Conservation (phyloP, 1,140 invertebrate genomes). For the Archegozetes longisetosus region DNA sequence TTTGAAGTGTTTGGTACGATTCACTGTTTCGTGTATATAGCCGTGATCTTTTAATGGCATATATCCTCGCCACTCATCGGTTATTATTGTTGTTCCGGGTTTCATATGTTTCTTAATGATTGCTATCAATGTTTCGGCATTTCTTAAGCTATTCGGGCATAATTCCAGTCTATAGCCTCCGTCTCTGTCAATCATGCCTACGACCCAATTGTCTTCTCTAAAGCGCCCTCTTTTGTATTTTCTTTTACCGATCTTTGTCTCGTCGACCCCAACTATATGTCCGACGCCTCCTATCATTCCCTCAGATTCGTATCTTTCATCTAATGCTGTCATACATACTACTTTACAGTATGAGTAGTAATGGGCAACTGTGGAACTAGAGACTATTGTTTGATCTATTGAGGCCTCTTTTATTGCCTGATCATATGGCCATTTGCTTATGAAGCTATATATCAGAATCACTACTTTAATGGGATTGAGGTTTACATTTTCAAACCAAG, state of each 20-base stretch:
- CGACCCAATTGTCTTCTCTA: constrained; percentile 15
- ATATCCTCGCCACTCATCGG: constrained; percentile 17
- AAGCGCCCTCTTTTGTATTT: constrained; percentile 17
- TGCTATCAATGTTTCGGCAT: constrained; percentile 9
- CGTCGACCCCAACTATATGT: constrained; percentile 15
- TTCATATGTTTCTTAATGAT: constrained; percentile 13
- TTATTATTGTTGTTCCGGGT: constrained; percentile 12
- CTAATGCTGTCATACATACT: background rate
- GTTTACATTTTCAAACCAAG: constrained; percentile 7
- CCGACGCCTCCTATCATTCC: constrained; percentile 14
- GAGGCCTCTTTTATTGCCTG: background rate
- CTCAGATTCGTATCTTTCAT: background rate
- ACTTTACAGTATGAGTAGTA: background rate
- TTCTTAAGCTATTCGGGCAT: background rate
- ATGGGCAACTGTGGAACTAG: background rate
- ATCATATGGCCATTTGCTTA: background rate
- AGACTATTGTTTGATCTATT: background rate
- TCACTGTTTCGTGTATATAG: constrained; percentile 9
- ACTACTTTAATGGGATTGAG: background rate
- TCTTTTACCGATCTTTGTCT: constrained; percentile 16
- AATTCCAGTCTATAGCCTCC: constrained; percentile 4
- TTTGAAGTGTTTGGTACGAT: constrained; percentile 12
- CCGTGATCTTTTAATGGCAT: constrained; percentile 1
- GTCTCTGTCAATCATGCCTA: constrained; percentile 13
- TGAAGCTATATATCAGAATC: background rate